These are phyloP conservation scores for Enteromius trimaculatus DNA, from an alignment of 2,797 vertebrate species.

Conservation along the genomic window DNA sequence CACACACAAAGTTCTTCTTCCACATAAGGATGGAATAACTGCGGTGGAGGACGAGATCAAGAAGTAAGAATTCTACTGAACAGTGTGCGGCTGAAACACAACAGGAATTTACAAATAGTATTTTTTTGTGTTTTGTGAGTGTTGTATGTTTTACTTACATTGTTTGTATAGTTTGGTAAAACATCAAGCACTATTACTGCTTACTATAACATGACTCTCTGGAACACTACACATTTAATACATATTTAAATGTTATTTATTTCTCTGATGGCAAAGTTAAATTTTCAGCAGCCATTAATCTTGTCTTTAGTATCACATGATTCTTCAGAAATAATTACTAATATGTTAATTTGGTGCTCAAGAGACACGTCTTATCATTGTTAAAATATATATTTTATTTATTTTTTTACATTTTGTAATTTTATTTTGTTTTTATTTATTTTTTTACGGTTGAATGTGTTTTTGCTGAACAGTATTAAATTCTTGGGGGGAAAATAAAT, in stretches of 20 bases:
- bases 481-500: no score
- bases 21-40: constrained; percentile 93
- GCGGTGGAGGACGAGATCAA: constrained; percentile 98
- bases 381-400: not conserved
- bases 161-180: not conserved
- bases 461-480: no score
- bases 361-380: not conserved
- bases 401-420: no score
- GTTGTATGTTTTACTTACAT: not conserved
- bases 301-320: not conserved
- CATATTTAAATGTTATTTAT: not conserved
- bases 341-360: no score
- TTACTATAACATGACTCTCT: not conserved
- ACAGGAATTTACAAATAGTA: not conserved
- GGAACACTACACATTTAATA: not conserved
- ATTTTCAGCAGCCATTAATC: not conserved
- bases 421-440: no score
- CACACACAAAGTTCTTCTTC: constrained; percentile 91
- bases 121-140: not conserved
- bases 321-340: not conserved
- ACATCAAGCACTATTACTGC: not conserved
- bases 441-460: no score
- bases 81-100: not conserved
- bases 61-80: constrained; percentile 77
- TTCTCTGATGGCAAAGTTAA: not conserved